phyloP scores from a whole-genome alignment of 1,140 invertebrate species.

The Anoplolepis gracilipes region DNA sequence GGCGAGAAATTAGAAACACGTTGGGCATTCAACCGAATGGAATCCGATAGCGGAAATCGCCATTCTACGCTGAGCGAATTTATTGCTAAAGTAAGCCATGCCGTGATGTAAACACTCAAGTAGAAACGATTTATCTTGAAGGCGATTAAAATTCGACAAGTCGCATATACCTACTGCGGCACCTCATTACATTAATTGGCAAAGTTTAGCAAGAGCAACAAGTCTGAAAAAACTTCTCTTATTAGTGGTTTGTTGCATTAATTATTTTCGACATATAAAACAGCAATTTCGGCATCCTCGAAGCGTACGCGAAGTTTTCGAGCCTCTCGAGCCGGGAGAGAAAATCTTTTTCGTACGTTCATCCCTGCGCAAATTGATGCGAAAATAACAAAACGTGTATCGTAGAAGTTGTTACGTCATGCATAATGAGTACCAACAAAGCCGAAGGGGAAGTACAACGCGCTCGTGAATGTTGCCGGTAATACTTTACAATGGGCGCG shows the following conservation, averaged over 20 bases:
- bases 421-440: constrained; percentile 26
- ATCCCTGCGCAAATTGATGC: neutral
- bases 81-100: neutral
- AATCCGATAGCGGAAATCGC: neutral
- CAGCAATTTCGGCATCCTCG: neutral
- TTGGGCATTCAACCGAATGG: neutral
- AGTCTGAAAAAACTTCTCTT: neutral
- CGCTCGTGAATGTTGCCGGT: constrained; percentile 14
- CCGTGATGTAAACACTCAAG: constrained; percentile 16
- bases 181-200: constrained; percentile 39
- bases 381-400: neutral
- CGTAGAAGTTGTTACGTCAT: neutral
- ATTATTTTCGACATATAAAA: constrained; percentile 7
- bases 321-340: neutral
- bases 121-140: neutral
- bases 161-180: neutral
- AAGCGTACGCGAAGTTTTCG: neutral
- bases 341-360: neutral
- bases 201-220: constrained; percentile 40
- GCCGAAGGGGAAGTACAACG: neutral
- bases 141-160: constrained; percentile 27
- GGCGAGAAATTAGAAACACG: constrained; percentile 18
- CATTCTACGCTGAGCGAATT: neutral
- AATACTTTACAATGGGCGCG: constrained; percentile 45
- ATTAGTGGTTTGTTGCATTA: constrained; percentile 11